Evolutionary conservation across 2,797 vertebrate genomes (phyloP).

Genomic region (Syncerus caffer): DNA sequence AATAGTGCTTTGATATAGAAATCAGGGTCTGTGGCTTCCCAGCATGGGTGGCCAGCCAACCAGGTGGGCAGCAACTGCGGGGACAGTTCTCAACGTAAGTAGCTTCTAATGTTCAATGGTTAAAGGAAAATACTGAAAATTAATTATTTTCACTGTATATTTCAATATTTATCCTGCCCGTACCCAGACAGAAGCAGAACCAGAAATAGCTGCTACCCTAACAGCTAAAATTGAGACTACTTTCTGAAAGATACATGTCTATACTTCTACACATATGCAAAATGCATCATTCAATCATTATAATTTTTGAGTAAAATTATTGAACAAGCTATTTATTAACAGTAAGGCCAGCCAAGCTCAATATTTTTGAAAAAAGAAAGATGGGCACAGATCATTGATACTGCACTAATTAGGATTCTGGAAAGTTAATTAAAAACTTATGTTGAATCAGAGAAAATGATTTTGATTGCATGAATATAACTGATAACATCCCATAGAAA

Average conservation of each 20-base stretch:
- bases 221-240: neutral
- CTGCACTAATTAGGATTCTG: neutral
- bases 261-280: neutral
- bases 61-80: neutral
- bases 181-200: slow-evolving; percentile 9
- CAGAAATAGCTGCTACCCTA: neutral
- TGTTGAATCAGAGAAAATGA: neutral
- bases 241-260: neutral
- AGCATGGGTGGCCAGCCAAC: neutral
- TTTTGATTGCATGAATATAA: slow-evolving; percentile 30
- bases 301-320: slow-evolving; percentile 28
- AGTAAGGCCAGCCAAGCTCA: neutral
- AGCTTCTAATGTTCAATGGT: neutral
- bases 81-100: neutral
- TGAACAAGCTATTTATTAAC: neutral
- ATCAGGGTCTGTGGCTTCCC: slow-evolving; percentile 14
- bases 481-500: neutral
- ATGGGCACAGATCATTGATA: neutral
- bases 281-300: neutral
- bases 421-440: neutral
- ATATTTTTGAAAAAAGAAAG: slow-evolving; percentile 26
- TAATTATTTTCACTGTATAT: slow-evolving; percentile 15
- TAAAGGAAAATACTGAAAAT: slow-evolving; percentile 17
- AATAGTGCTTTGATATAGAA: slow-evolving; percentile 29
- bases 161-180: neutral